Evolutionary conservation across 2,797 vertebrate genomes (phyloP).

Genomic region (Champsocephalus esox): DNA sequence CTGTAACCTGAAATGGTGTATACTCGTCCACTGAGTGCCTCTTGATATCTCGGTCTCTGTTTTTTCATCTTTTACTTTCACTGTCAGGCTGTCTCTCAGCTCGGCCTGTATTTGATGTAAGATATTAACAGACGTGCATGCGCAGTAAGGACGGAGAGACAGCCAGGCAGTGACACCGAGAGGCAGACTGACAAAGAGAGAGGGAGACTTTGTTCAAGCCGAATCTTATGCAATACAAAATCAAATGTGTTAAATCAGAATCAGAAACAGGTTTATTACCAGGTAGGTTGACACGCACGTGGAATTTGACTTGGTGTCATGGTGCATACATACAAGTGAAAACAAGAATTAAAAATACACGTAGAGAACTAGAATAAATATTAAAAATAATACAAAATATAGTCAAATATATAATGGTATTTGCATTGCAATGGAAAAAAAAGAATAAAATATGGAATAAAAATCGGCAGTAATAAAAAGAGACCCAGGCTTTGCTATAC

Average conservation of each 20-base stretch:
- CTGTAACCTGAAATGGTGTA: conserved; percentile 29
- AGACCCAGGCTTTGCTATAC: background rate
- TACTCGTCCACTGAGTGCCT: conserved; percentile 37
- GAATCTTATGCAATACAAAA: background rate
- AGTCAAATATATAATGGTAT: too few species aligned
- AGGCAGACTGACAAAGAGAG: conserved; percentile 6
- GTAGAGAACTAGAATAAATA: too few species aligned
- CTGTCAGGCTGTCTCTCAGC: conserved; percentile 35
- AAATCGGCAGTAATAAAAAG: background rate
- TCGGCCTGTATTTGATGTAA: conserved; percentile 35
- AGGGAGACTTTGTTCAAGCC: conserved; percentile 4
- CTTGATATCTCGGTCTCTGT: background rate
- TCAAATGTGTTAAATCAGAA: background rate
- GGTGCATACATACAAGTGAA: too few species aligned
- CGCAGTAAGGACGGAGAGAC: conserved; percentile 31
- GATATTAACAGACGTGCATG: conserved; percentile 54
- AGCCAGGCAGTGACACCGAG: conserved; percentile 37
- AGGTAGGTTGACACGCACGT: too few species aligned
- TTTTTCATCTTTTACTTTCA: conserved; percentile 38
- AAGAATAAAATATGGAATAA: too few species aligned
- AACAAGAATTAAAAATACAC: too few species aligned
- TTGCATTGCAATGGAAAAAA: too few species aligned
- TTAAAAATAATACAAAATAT: too few species aligned
- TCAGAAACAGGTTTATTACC: too few species aligned
- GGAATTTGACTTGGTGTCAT: too few species aligned